Evolutionary conservation across 2,888 invertebrate genomes (phyloP).

Genomic region (Drosophila glabriapex): DNA sequence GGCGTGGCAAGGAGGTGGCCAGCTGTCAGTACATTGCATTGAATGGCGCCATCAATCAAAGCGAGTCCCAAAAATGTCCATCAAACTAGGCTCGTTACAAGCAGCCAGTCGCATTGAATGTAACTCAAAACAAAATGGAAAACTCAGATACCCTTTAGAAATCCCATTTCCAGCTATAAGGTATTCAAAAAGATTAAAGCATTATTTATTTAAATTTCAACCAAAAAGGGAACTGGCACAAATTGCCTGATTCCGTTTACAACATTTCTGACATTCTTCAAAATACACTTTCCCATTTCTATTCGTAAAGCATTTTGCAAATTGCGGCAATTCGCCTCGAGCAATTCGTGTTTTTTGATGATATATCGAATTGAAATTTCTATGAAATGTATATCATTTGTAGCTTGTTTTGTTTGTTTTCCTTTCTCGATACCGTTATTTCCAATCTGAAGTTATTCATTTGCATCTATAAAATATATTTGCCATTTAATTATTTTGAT

Average conservation of each 20-base stretch:
- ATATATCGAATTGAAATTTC: not conserved
- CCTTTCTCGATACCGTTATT: not conserved
- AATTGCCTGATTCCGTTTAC: not conserved
- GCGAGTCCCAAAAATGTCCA: constrained; percentile 41
- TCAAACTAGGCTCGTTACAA: constrained; percentile 56
- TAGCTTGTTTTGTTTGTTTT: not conserved
- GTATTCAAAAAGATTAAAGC: not conserved
- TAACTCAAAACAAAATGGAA: constrained; percentile 28
- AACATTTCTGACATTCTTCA: not conserved
- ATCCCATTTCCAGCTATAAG: too few species aligned
- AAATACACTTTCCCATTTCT: not conserved
- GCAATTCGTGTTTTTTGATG: not conserved
- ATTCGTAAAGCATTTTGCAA: not conserved
- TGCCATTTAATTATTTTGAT: not conserved
- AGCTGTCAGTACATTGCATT: constrained; percentile 47
- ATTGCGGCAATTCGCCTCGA: not conserved
- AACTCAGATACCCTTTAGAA: constrained; percentile 13
- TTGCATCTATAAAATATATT: not conserved
- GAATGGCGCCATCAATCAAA: constrained; percentile 68
- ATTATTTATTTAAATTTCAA: not conserved
- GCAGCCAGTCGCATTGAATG: constrained; percentile 36
- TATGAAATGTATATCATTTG: not conserved
- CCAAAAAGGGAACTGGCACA: not conserved
- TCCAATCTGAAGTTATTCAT: not conserved
- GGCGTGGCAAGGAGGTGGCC: not conserved